Evolutionary conservation across 2,113 vertebrate species (phyloP), one percentile per base, ranked within the genome.

Genomic region (Ceuthmochares aereus): DNA sequence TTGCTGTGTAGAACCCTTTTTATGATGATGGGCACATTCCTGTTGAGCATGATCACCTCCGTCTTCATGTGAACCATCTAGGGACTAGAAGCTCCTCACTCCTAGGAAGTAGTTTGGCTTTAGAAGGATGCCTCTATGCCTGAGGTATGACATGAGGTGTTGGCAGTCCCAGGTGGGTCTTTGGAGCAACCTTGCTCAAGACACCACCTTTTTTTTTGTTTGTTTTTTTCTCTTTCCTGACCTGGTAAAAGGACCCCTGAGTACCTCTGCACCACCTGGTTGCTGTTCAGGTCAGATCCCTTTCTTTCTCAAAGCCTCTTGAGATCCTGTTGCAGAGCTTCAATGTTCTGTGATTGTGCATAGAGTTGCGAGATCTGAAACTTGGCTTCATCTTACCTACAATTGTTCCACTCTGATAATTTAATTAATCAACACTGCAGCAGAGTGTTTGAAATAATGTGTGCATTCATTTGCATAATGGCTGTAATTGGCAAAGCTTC

Each of bases 331-430:
- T 75, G 56, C 63, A 60, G 77, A 89, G n/a, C 32, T 64, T 12
- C 3, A 0, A 1, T 17, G 34, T 10, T 20, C 67, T 86, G 51
- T 67, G 70, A 56, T 45, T 68, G 64, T 55, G 26, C 43, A 6
- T 51, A 43, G 68, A 64, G 54, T 62, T 83, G 55, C 22, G 34
- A 90, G 82, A 91, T 84, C 86, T 91, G 91, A 97, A 97, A 93
- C 56, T 60, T 94, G 94, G 90, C 92, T 90, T 87, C 74, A 27
- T 94, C 94, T 93, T 95, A 74, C 55, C 88, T 97, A 68, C 75
- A 95, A 95, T 93, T 95, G 79, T 95, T 96, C 95, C 78, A 90
- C 93, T 97, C 82, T 96, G 91, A 96, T 97, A 97, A 97, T 97
- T 91, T 96, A 96, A 96, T 97, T 97, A 97, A 95, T 96, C 93